These are phyloP conservation scores for Stramonita haemastoma DNA, from an alignment of 2,888 invertebrate genomes.

Conservation along the genomic window DNA sequence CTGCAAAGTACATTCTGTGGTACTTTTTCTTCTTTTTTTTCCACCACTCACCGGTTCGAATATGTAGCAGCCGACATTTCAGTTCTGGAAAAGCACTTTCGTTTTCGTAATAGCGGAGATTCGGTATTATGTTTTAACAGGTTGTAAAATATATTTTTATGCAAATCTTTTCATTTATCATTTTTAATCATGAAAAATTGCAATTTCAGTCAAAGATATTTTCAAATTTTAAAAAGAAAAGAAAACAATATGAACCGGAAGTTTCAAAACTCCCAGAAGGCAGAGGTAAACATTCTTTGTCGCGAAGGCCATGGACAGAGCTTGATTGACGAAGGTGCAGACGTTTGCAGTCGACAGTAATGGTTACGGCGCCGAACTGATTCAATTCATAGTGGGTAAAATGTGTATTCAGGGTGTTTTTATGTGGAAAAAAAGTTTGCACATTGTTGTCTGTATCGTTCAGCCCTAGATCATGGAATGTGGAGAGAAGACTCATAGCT, in stretches of 20 bases:
- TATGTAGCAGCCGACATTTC: no score
- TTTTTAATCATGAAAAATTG: background rate
- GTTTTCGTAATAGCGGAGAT: background rate
- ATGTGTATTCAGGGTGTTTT: background rate
- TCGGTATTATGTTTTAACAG: background rate
- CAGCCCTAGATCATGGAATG: background rate
- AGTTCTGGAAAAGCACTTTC: background rate
- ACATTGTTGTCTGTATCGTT: background rate
- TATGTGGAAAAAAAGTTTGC: background rate
- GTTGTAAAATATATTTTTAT: background rate
- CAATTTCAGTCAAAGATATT: no score
- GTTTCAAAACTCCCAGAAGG: background rate
- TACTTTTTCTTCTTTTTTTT: no score
- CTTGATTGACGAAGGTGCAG: background rate
- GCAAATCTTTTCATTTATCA: background rate
- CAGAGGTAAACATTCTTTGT: constrained; percentile 26
- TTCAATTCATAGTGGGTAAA: background rate
- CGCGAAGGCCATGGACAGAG: constrained; percentile 19
- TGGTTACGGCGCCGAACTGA: background rate
- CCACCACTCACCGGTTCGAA: no score
- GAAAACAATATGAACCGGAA: background rate
- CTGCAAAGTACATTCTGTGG: no score
- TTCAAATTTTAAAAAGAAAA: background rate
- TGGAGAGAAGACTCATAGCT: background rate
- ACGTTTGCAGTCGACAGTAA: background rate